Percentiles rank a stretch among this genome's conserved stretches.
These are phyloP conservation scores for Drosophila trapezifrons DNA, from an alignment of 1,140 invertebrate species.

Conservation along the genomic window DNA sequence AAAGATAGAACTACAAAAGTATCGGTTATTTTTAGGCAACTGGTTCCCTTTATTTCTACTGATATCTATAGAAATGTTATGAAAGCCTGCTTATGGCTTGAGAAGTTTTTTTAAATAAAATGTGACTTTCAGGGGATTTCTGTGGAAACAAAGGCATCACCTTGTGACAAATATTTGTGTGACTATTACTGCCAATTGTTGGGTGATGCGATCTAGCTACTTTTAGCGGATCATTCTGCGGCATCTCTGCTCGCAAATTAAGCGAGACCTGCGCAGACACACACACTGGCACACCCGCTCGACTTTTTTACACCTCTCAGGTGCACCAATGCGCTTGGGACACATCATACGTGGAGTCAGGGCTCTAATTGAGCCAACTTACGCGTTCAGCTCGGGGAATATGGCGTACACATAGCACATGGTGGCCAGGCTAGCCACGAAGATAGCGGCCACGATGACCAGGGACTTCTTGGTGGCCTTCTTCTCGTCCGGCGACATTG, in stretches of 20 bases:
- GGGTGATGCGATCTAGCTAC: not conserved
- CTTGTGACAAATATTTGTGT: not conserved
- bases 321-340: constrained; percentile 50
- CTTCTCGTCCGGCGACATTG: constrained; percentile 78
- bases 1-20: too few species aligned
- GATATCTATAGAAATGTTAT: not conserved
- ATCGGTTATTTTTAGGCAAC: too few species aligned
- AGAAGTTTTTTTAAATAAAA: not conserved
- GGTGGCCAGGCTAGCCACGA: constrained; percentile 67
- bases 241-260: constrained; percentile 41
- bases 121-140: not conserved
- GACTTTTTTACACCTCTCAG: constrained; percentile 32
- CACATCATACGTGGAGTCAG: constrained; percentile 28
- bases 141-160: not conserved
- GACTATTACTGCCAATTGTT: not conserved
- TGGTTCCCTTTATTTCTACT: not conserved
- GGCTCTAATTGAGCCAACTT: constrained; percentile 84
- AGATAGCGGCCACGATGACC: constrained; percentile 78
- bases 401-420: constrained; percentile 87
- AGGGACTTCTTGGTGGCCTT: constrained; percentile 83
- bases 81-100: too few species aligned
- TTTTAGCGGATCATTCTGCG: constrained; percentile 18
- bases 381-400: constrained; percentile 93
- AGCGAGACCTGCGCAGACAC: constrained; percentile 29
- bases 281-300: constrained; percentile 9